Percentiles rank a stretch among this genome's conserved stretches.
Evolutionary conservation across 2,113 vertebrate species (phyloP).

Genomic region (Paradisaea rubra): DNA sequence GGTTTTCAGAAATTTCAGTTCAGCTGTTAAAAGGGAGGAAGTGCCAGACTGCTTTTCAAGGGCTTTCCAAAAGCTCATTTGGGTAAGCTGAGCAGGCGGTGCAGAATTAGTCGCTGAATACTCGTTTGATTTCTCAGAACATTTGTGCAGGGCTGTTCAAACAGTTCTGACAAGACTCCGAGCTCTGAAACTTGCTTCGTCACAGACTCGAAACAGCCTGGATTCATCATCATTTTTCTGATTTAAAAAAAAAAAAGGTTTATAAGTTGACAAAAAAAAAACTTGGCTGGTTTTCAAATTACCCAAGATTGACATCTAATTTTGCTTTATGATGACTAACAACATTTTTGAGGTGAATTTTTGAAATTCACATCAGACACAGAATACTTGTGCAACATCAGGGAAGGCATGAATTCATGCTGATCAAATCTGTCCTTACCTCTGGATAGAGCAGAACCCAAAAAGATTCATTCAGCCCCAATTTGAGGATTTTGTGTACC

Average conservation of each 20-base stretch:
- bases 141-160: constrained; percentile 18
- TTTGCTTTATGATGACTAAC: background rate
- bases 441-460: background rate
- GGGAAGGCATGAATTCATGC: background rate
- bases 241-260: background rate
- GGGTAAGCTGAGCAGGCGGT: background rate
- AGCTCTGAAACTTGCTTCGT: background rate
- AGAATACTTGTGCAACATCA: background rate
- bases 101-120: constrained; percentile 15
- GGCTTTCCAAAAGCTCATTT: constrained; percentile 51
- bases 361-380: background rate
- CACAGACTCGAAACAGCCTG: background rate
- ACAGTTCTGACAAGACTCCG: background rate
- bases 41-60: constrained; percentile 51
- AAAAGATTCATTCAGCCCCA: background rate
- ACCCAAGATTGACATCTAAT: background rate
- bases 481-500: background rate
- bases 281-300: background rate
- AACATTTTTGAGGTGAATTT: background rate
- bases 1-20: constrained; percentile 29
- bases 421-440: background rate
- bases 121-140: constrained; percentile 41
- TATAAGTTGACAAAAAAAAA: background rate
- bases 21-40: constrained; percentile 34
- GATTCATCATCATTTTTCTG: background rate